Evolutionary conservation across 2,113 vertebrate genomes (phyloP).

Genomic region (Capreolus pygargus): DNA sequence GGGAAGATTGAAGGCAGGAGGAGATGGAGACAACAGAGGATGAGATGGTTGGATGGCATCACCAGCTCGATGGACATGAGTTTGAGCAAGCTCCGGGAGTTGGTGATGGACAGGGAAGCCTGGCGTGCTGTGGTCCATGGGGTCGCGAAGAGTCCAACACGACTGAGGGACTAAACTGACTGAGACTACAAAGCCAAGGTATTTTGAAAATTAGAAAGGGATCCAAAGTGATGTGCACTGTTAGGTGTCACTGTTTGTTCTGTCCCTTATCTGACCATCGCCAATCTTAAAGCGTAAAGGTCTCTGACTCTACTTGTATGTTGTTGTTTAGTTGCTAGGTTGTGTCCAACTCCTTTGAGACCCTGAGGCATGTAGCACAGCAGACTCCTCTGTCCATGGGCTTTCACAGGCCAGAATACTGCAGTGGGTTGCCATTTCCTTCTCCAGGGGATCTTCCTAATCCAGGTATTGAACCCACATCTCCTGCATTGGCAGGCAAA

Average conservation of each 20-base stretch:
- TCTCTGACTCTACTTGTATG: not conserved
- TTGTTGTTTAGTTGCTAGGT: not conserved
- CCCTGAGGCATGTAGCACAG: not conserved
- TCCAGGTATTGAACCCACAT: not conserved
- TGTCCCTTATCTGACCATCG: not conserved
- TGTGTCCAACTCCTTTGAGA: not conserved
- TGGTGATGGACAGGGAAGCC: not conserved
- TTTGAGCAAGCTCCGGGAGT: not conserved
- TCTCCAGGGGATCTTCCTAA: not conserved
- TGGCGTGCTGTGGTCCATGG: not conserved
- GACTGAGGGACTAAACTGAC: not conserved
- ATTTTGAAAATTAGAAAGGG: not conserved
- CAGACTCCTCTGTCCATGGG: not conserved
- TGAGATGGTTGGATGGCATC: not conserved
- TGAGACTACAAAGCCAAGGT: not conserved
- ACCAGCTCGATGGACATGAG: not conserved
- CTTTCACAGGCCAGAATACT: not conserved
- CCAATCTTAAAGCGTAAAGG: not conserved
- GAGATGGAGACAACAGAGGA: not conserved
- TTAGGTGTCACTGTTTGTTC: not conserved
- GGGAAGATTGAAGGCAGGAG: not conserved
- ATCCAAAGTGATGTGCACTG: not conserved
- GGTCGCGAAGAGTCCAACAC: accelerated
- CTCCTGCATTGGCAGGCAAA: not conserved
- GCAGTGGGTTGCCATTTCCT: not conserved